Percentiles rank a stretch among this genome's conserved stretches.
Conservation (phyloP, 2,888 invertebrate species). For the Biston stratarius region DNA sequence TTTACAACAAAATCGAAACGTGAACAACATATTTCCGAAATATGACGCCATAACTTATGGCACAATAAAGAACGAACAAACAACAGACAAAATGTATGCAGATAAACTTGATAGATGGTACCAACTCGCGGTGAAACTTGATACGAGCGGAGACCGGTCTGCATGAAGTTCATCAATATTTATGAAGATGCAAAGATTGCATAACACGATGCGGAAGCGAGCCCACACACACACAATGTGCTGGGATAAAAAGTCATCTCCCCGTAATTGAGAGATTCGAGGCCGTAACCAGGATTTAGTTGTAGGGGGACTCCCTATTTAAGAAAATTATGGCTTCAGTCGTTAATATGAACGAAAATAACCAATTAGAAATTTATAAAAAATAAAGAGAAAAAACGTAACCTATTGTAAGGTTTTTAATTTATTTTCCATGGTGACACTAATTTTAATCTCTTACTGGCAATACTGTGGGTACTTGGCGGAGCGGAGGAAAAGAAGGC, state of each 20-base stretch:
- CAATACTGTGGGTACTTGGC: too few relatives aligned
- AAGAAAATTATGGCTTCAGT: too few relatives aligned
- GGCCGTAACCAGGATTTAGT: too few relatives aligned
- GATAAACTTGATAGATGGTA: constrained; percentile 27
- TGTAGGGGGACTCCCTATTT: too few relatives aligned
- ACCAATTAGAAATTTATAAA: too few relatives aligned
- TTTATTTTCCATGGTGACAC: too few relatives aligned
- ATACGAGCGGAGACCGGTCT: constrained; percentile 16
- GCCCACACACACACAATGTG: constrained; percentile 32
- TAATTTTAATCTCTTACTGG: too few relatives aligned
- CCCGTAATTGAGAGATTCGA: not conserved
- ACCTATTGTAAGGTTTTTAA: too few relatives aligned
- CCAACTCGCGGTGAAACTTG: constrained; percentile 17
- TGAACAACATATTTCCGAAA: not conserved
- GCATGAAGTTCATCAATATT: constrained; percentile 28
- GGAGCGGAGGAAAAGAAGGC: too few relatives aligned
- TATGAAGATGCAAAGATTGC: constrained; percentile 26
- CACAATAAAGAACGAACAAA: constrained; percentile 26
- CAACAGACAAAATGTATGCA: constrained; percentile 17
- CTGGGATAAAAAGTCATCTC: not conserved
- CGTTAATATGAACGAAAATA: too few relatives aligned
- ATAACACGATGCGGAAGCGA: constrained; percentile 15
- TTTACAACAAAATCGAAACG: too few relatives aligned
- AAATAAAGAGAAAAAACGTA: too few relatives aligned
- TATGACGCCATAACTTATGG: not conserved